Base-by-base conservation (phyloP, 2,113 vertebrate species). In the Elachura formosa region DNA sequence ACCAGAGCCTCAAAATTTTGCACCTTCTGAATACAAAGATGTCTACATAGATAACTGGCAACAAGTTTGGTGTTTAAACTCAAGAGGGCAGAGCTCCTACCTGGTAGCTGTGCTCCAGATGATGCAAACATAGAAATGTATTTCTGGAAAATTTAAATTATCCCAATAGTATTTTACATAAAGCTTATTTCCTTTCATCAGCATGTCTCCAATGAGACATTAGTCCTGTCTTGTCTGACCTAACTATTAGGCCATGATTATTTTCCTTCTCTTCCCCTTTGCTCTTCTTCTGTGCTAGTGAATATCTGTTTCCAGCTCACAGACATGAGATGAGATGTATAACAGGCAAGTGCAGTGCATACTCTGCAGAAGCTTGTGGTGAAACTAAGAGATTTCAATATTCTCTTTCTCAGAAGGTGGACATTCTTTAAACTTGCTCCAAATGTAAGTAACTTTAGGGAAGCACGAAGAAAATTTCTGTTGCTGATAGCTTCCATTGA, bases 301-400 rank as follows among this genome's bases (percentile, higher is more conserved):
- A 25, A 9, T 43, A 28, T 40, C 34, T 1, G 1, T 29, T 38
- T 3, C 2, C 31, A 67, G 59, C 59, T 76, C 1, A 0, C 2
- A 12, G n/a, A 34, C 7, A 6, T 55, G 46, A 34, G n/a, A 26
- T 8, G 41, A 34, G 58, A 7, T 24, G 28, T 29, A 33, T 25
- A 34, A 55, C 6, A 28, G 64, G 43, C 14, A 46, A 49, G 46
- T 4, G 6, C 22, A 18, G 36, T 16, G n/a, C 12, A 0, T 9
- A 23, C 36, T 78, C 18, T 59, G 56, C 79, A 71, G 14, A 33
- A 68, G 25, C 28, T 40, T 38, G 25, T 20, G n/a, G 18, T 40
- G n/a, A 20, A 8, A 0, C 28, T 34, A 45, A 45, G 59, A 58
- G 9, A 51, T 54, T 59, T 46, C 34, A 33, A 1, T 34, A 33